Evolutionary conservation across 2,113 vertebrate genomes (phyloP), one percentile per base, ranked within the genome.

Genomic region (Sula dactylatra): DNA sequence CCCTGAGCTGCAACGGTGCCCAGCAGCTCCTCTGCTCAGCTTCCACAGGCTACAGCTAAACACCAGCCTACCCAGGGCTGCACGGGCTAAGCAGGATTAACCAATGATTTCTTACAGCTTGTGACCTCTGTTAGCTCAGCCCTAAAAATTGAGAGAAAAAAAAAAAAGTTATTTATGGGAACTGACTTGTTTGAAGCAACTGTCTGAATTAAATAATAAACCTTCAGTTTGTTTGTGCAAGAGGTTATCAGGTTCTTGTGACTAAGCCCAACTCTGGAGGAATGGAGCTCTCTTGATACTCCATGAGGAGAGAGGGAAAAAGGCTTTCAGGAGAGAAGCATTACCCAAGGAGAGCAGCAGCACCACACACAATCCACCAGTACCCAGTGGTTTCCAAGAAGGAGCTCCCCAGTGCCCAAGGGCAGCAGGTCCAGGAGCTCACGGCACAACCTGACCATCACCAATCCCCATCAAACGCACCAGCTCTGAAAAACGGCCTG

Each of bases 1-100:
- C 19, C 25, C 32, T 0, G 0, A 17, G 29, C 13, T 71, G 25
- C 34, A 12, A 7, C 2, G 1, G 17, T 21, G 47, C 40, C 32
- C 8, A 1, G 17, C 38, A 52, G 32, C 62, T 16, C 5, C 32
- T 42, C 36, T 27, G 27, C 22, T 80, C 22, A 1, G 36, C 49
- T 50, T 54, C 25, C 18, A 5, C 38, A 38, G 16, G n/a, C 52
- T 31, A 7, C 13, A 9, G 38, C 59, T n/a, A 2, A 11, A 34
- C 36, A 36, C 34, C 36, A 44, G 52, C 40, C 24, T 26, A 9
- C 29, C 52, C 74, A n/a, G 32, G 32, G 36, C 32, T 34, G 14
- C 38, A 6, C 19, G 13, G n/a, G 32, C 27, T 27, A 38, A 38
- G 26, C 36, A 56, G 36, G 58, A 73, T 13, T 34, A 38, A 59